Evolutionary conservation across 2,797 vertebrate genomes (phyloP).

Genomic region (Lacerta bilineata): DNA sequence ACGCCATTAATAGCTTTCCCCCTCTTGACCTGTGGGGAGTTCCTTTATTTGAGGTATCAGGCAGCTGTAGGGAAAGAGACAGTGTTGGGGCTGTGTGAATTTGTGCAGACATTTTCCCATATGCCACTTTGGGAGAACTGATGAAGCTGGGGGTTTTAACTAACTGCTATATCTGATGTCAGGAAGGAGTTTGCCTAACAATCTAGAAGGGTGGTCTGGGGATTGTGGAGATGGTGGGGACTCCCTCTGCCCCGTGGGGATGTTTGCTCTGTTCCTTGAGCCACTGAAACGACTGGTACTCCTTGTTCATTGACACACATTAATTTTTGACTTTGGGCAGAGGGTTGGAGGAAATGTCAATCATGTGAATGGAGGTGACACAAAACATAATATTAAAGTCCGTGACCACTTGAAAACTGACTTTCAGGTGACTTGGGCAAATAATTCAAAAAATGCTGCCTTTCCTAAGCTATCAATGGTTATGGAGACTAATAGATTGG

Average conservation of each 20-base stretch:
- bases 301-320: not conserved
- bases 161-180: not conserved
- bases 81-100: not conserved
- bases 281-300: not conserved
- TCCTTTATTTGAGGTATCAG: slow-evolving; percentile 29
- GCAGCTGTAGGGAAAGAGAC: not conserved
- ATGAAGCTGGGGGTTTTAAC: not conserved
- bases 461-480: not conserved
- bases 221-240: not conserved
- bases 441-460: not conserved
- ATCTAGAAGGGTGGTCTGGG: too few relatives aligned
- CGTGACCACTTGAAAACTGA: not conserved
- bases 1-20: not conserved
- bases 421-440: not conserved
- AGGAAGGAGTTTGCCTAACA: not conserved
- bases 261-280: not conserved
- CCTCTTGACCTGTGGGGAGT: not conserved
- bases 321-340: not conserved
- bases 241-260: not conserved
- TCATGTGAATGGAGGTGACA: not conserved
- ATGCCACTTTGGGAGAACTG: not conserved
- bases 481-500: not conserved
- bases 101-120: not conserved
- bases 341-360: not conserved
- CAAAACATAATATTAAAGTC: not conserved